Conservation (phyloP, 2,888 invertebrate genomes). For the Teinopalpus imperialis region DNA sequence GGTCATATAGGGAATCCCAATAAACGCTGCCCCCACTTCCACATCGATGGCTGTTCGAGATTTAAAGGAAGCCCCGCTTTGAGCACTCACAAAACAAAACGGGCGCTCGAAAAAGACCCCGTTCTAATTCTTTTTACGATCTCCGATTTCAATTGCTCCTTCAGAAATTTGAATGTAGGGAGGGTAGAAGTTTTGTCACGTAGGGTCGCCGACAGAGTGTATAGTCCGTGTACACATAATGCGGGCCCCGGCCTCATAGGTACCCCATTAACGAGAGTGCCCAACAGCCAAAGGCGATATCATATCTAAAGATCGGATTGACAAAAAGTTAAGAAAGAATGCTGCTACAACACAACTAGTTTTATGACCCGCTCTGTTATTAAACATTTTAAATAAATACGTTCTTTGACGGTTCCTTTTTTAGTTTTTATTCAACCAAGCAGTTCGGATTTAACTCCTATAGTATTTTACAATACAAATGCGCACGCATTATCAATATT, state of each 20-base stretch:
- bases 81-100: conserved; percentile 75
- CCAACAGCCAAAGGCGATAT: conserved; percentile 69
- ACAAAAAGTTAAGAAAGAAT: conserved; percentile 69
- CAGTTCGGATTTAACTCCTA: conserved; percentile 65
- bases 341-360: conserved; percentile 51
- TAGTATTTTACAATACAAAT: conserved; percentile 52
- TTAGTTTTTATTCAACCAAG: conserved; percentile 59
- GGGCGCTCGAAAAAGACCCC: conserved; percentile 74
- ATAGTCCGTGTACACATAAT: conserved; percentile 75
- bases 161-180: conserved; percentile 81
- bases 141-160: conserved; percentile 83
- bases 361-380: conserved; percentile 76
- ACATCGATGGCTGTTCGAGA: conserved; percentile 77
- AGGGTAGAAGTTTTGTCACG: conserved; percentile 81
- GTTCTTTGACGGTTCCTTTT: conserved; percentile 61
- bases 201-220: conserved; percentile 65
- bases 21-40: conserved; percentile 79
- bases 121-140: conserved; percentile 82
- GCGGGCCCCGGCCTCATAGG: conserved; percentile 74
- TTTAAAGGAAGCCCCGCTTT: conserved; percentile 80
- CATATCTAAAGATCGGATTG: conserved; percentile 73
- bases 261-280: conserved; percentile 79
- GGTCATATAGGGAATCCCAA: conserved; percentile 78
- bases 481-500: conserved; percentile 56
- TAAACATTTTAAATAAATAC: conserved; percentile 75